Percentiles rank a stretch among this genome's conserved stretches.
Conservation (phyloP, 2,888 invertebrate genomes). For the Plagiodera versicolora region DNA sequence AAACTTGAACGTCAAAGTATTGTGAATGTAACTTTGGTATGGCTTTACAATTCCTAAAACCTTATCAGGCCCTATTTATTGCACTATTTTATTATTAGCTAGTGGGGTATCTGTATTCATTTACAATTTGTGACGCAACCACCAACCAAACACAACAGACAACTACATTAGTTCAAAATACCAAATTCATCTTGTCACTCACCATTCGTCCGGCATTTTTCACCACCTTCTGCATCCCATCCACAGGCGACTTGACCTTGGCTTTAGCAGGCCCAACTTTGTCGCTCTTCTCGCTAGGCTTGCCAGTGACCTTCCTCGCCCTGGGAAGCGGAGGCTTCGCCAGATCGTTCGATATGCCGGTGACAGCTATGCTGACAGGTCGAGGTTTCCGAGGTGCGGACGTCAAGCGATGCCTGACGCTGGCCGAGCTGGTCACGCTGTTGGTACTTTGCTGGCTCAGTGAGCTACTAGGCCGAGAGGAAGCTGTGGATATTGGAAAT, state of each 20-base stretch:
- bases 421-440: conserved; percentile 61
- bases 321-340: conserved; percentile 59
- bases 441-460: conserved; percentile 72
- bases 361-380: conserved; percentile 82
- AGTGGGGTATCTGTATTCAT: too few relatives aligned
- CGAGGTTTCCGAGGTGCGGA: conserved; percentile 71
- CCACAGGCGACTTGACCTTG: conserved; percentile 36
- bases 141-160: too few relatives aligned
- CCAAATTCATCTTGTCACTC: too few relatives aligned
- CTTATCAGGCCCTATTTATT: too few relatives aligned
- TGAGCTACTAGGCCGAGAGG: conserved; percentile 85
- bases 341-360: conserved; percentile 66
- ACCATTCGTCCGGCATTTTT: not conserved
- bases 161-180: too few relatives aligned
- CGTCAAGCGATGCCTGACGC: conserved; percentile 63
- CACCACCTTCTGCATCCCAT: conserved; percentile 23
- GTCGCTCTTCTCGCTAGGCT: conserved; percentile 37
- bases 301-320: conserved; percentile 49
- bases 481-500: conserved; percentile 53
- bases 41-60: too few relatives aligned
- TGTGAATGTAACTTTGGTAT: too few relatives aligned
- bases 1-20: too few relatives aligned
- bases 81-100: too few relatives aligned
- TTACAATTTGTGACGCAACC: too few relatives aligned
- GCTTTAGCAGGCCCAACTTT: conserved; percentile 17